Base-by-base conservation (phyloP, 2,113 vertebrate species). In the Hippopotamus amphibius region DNA sequence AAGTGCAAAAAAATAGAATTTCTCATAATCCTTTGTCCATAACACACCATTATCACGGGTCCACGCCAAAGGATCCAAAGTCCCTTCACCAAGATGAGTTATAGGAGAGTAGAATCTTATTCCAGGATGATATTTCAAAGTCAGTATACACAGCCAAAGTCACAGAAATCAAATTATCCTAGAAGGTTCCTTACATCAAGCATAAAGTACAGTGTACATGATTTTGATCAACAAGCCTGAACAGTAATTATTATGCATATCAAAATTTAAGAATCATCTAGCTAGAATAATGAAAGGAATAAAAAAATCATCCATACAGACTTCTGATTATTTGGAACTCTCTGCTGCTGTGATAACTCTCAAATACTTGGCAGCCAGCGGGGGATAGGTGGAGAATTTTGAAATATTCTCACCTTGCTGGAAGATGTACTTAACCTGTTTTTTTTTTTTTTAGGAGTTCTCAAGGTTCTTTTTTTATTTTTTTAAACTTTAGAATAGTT, bases 181-280 rank as follows among this genome's bases (percentile, higher is more conserved):
- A 74, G 24, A 91, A 74, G 21, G 71, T 91, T 88, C 30, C 13
- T 65, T 88, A n/a, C 2, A 65, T 88, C 10, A 63, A 72, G 48
- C 7, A 88, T 74, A 61, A 63, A 72, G 66, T 50, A 76, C 1
- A 77, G 48, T 9, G 1, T 43, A 59, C 2, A 17, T 65, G 50
- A 66, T 76, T 76, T 81, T 74, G 57, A 80, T 65, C 71, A 96
- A 69, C 3, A 87, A 57, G 13, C 7, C 30, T 88, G n/a, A 93
- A 61, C 82, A 91, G 41, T 57, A 94, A 69, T 68, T 84, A 68
- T 37, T 74, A 33, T 26, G 17, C 28, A 81, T 43, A 89, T 65
- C 33, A 81, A 94, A 69, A 4, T 77, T 79, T 82, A 33, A 96
- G 21, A 94, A 81, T 86, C 71, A 57, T n/a, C 80, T 76, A 85